These are phyloP conservation scores for Diarsia mendica DNA, from an alignment of 2,888 invertebrate species.

Conservation along the genomic window DNA sequence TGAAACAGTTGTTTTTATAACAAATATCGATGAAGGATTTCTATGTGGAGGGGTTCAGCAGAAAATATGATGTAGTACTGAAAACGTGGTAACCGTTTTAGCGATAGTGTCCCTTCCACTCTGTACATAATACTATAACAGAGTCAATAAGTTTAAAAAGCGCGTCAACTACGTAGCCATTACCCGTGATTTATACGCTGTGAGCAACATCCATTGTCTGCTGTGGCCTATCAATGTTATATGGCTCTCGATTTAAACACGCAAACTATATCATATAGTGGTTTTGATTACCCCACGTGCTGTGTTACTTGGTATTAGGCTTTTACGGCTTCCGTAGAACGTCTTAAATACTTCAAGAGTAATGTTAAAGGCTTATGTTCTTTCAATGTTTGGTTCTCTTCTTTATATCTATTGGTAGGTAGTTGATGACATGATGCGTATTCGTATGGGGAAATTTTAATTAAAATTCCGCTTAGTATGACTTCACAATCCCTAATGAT, in stretches of 20 bases:
- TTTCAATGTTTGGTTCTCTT: conserved; percentile 24
- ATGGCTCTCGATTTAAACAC: conserved; percentile 67
- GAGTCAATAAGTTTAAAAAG: conserved; percentile 80
- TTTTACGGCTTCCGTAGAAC: conserved; percentile 66
- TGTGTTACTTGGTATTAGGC: conserved; percentile 74
- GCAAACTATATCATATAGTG: conserved; percentile 75
- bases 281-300: conserved; percentile 74
- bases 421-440: conserved; percentile 6
- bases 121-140: conserved; percentile 67
- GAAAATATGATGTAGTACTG: too few relatives aligned
- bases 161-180: conserved; percentile 78
- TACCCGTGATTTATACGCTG: conserved; percentile 80
- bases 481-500: conserved; percentile 27
- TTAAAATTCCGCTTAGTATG: conserved; percentile 41
- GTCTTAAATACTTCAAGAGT: conserved; percentile 50
- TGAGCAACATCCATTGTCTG: conserved; percentile 80
- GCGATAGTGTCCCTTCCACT: too few relatives aligned
- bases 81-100: too few relatives aligned
- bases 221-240: conserved; percentile 71
- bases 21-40: too few relatives aligned
- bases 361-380: conserved; percentile 39
- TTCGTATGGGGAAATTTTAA: conserved; percentile 43
- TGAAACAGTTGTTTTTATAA: too few relatives aligned
- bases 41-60: too few relatives aligned
- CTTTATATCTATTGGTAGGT: conserved; percentile 15